Conservation (phyloP, 2,797 vertebrate species). For the Pterois miles region DNA sequence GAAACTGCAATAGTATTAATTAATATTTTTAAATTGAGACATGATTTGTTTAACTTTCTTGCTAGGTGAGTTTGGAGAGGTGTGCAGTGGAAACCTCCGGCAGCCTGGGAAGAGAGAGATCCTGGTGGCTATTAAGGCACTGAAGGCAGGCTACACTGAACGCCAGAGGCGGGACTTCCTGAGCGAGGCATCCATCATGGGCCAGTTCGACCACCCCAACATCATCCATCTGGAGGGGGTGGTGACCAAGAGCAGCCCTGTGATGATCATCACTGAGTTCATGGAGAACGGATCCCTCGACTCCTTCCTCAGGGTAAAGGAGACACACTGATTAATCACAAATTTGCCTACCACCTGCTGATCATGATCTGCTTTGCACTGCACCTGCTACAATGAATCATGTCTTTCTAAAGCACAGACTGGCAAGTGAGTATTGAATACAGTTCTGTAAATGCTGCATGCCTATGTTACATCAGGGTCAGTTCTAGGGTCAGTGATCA, state of each 20-base stretch:
- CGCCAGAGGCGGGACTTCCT: conserved; percentile 95
- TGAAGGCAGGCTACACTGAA: conserved; percentile 96
- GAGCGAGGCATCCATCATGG: conserved; percentile 97
- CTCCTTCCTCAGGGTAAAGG: conserved; percentile 92
- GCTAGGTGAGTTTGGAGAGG: conserved; percentile 96
- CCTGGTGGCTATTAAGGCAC: conserved; percentile 95
- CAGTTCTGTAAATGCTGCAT: too few species aligned
- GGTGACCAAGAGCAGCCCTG: conserved; percentile 95
- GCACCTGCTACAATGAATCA: neutral
- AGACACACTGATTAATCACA: neutral
- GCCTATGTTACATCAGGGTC: too few species aligned
- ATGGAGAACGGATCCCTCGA: conserved; percentile 98
- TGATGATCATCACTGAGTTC: conserved; percentile 98
- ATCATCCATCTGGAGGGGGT: conserved; percentile 97
- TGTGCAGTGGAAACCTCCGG: conserved; percentile 95
- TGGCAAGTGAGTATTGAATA: too few species aligned
- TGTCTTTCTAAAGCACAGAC: neutral
- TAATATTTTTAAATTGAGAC: neutral
- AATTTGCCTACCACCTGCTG: neutral
- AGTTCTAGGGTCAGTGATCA: too few species aligned
- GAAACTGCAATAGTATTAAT: neutral
- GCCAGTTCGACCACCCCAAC: conserved; percentile 97
- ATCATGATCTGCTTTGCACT: neutral
- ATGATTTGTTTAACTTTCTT: neutral
- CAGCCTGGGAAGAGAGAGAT: conserved; percentile 93